These are phyloP conservation scores for Heliconius himera DNA, from an alignment of 1,140 invertebrate genomes.

Conservation along the genomic window DNA sequence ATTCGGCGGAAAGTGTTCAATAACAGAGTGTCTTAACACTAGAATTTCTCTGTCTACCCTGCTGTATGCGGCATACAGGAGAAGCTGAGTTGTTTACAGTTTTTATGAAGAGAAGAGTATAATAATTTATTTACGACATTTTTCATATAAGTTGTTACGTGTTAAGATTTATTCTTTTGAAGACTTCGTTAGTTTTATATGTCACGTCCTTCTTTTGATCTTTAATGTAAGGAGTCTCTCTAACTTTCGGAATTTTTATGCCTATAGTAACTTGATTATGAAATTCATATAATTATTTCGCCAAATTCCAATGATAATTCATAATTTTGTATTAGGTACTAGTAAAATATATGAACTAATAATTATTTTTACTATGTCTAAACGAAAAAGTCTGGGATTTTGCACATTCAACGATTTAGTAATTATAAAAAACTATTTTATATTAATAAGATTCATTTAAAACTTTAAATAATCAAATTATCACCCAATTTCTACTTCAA, in stretches of 20 bases:
- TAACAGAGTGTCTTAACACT: no score
- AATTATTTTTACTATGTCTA: background rate
- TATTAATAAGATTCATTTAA: background rate
- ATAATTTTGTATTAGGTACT: background rate
- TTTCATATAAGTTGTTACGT: slow-evolving; percentile 26
- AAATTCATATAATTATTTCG: no score
- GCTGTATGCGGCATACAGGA: no score
- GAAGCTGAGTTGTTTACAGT: slow-evolving; percentile 1
- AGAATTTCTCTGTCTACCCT: no score
- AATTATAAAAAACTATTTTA: background rate
- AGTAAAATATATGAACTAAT: background rate
- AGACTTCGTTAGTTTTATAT: slow-evolving; percentile 16
- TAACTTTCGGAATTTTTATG: no score
- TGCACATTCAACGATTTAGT: background rate
- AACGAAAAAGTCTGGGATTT: background rate
- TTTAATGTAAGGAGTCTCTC: background rate
- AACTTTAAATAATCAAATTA: background rate
- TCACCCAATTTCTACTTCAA: background rate
- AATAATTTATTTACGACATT: slow-evolving; percentile 38
- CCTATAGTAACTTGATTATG: no score
- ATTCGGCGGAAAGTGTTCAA: no score
- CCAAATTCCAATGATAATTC: no score
- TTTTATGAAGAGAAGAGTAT: slow-evolving; percentile 26
- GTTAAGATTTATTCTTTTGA: slow-evolving; percentile 27
- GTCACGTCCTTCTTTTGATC: background rate